These are phyloP conservation scores for Sebastes schlegelii DNA, from an alignment of 2,113 vertebrate species.

Conservation along the genomic window DNA sequence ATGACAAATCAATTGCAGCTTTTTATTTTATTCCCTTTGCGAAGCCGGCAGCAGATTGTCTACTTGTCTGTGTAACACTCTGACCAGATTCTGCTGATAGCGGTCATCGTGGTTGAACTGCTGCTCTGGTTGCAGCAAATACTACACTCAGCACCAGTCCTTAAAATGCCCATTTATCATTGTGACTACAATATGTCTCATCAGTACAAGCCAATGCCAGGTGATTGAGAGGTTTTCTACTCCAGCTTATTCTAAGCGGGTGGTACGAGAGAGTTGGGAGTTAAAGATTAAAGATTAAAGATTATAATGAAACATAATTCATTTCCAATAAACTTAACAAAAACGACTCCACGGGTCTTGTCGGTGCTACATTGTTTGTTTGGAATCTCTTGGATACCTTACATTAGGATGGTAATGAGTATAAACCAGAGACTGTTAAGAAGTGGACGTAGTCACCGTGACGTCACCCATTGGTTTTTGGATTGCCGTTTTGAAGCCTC, in stretches of 20 bases:
- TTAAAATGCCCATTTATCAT: constrained; percentile 57
- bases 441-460: no score
- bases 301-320: background rate
- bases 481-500: no score
- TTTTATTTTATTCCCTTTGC: background rate
- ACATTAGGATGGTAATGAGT: no score
- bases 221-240: constrained; percentile 18
- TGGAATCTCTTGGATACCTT: background rate
- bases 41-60: constrained; percentile 19
- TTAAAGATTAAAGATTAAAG: background rate
- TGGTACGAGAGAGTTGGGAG: background rate
- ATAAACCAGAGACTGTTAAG: no score
- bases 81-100: constrained; percentile 59
- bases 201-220: constrained; percentile 1
- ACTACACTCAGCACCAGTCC: constrained; percentile 47
- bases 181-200: constrained; percentile 38
- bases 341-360: background rate
- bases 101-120: constrained; percentile 24
- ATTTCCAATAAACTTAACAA: background rate
- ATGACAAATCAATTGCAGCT: background rate
- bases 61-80: constrained; percentile 30
- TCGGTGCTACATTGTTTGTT: background rate
- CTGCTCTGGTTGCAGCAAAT: constrained; percentile 27
- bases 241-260: background rate
- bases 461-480: no score